Conservation (phyloP, 2,797 vertebrate genomes). For the Trichosurus vulpecula region DNA sequence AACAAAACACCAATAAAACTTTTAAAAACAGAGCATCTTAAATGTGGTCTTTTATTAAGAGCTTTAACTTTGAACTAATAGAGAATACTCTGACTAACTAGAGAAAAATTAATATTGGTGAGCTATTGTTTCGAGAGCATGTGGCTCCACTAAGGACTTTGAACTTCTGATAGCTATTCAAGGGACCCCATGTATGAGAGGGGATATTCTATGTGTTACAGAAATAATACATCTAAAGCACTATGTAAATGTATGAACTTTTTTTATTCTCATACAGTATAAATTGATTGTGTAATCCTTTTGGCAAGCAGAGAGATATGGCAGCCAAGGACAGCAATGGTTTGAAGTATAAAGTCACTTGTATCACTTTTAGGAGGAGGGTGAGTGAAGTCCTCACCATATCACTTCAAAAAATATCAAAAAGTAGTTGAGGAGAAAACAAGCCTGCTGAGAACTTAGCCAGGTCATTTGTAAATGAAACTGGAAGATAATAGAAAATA, state of each 20-base stretch:
- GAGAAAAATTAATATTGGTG: not conserved
- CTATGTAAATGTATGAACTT: not conserved
- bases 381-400: not conserved
- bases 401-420: not conserved
- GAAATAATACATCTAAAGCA: not conserved
- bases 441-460: not conserved
- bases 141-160: not conserved
- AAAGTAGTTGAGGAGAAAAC: not conserved
- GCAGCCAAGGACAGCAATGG: not conserved
- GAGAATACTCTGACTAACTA: not conserved
- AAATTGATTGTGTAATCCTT: not conserved
- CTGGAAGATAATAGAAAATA: not conserved
- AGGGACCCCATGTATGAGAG: not conserved
- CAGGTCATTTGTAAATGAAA: not conserved
- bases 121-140: not conserved
- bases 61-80: not conserved
- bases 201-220: not conserved
- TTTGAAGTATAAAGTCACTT: not conserved
- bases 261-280: not conserved
- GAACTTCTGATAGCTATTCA: not conserved
- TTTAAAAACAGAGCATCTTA: not conserved
- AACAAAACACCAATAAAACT: not conserved
- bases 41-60: not conserved
- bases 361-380: not conserved
- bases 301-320: not conserved